A percentile compares a stretch with the other conserved stretches of the same genome.
phyloP scores from a whole-genome alignment of 2,113 vertebrate genomes.

The Tautogolabrus adspersus region DNA sequence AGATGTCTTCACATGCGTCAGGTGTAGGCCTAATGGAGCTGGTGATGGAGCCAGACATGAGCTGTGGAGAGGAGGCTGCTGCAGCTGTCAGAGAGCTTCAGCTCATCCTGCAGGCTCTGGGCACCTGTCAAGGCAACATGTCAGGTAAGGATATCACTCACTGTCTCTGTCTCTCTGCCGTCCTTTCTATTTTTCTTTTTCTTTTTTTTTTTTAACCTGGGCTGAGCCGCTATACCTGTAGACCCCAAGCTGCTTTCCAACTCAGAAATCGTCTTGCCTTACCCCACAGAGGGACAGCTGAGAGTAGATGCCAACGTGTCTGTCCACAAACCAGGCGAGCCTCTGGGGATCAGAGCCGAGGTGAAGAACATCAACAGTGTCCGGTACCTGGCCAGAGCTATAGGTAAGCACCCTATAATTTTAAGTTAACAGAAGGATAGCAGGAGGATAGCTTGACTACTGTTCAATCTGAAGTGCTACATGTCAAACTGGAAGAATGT shows the following conservation, averaged over 20 bases:
- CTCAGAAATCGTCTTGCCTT: conserved; percentile 2
- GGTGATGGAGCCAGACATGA: conserved; percentile 98
- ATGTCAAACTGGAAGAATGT: no score
- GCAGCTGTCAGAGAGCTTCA: conserved; percentile 94
- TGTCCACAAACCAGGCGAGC: conserved; percentile 90
- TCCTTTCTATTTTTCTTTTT: conserved; percentile 5
- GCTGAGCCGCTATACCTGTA: conserved; percentile 3
- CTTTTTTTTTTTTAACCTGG: not conserved
- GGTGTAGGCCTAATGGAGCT: conserved; percentile 97
- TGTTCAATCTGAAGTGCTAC: no score
- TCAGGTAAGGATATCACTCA: conserved; percentile 85
- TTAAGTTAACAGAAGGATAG: not conserved
- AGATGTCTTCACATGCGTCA: conserved; percentile 63
- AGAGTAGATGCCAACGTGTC: conserved; percentile 98
- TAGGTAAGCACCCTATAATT: conserved; percentile 83
- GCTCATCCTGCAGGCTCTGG: conserved; percentile 94
- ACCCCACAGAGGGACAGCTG: conserved; percentile 90
- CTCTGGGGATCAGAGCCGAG: conserved; percentile 91
- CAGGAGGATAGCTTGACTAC: not conserved
- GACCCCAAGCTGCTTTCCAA: conserved; percentile 8
- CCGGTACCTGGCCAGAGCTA: conserved; percentile 91
- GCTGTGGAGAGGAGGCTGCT: conserved; percentile 94
- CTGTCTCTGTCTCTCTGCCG: not conserved
- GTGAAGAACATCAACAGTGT: conserved; percentile 99
- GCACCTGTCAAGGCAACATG: conserved; percentile 97